phyloP scores from a whole-genome alignment of 1,140 invertebrate genomes.

The Hyphantria cunea region DNA sequence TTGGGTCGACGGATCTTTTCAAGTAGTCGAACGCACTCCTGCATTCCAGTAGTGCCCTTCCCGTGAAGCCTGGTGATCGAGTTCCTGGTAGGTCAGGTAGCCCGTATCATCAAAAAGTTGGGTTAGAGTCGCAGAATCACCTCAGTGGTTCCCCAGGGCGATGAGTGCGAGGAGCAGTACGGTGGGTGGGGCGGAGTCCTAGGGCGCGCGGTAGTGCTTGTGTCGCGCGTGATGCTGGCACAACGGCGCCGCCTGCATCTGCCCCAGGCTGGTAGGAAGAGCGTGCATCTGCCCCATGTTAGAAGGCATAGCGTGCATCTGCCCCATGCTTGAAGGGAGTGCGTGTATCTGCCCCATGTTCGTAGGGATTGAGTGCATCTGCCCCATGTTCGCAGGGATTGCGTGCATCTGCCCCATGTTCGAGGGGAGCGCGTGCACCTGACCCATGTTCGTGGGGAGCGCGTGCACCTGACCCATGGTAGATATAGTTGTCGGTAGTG shows the following conservation, averaged over 20 bases:
- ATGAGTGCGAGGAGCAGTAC: no score
- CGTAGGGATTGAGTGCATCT: slow-evolving; percentile 8
- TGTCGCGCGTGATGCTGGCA: slow-evolving; percentile 17
- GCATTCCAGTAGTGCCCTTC: no score
- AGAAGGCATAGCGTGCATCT: slow-evolving; percentile 33
- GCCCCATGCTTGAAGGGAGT: not conserved
- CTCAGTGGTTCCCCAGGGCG: not conserved
- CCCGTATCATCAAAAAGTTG: not conserved
- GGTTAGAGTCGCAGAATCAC: not conserved
- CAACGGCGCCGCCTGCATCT: slow-evolving; percentile 25
- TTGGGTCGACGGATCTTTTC: no score
- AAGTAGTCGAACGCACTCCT: no score
- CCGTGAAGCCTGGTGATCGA: no score
- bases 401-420: slow-evolving; percentile 33
- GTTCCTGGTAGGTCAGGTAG: no score
- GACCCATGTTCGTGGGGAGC: not conserved
- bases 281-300: slow-evolving; percentile 34
- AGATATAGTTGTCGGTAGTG: not conserved
- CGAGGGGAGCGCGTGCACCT: no score
- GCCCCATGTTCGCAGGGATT: slow-evolving; percentile 15
- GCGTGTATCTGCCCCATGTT: not conserved
- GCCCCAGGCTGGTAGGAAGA: slow-evolving; percentile 15
- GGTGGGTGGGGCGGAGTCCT: not conserved
- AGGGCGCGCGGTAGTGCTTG: slow-evolving; percentile 18
- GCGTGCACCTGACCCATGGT: slow-evolving; percentile 25